These are phyloP conservation scores for roundworm (Caenorhabditis elegans) DNA, from an alignment of 1,140 invertebrate genomes.

Conservation along the genomic window DNA sequence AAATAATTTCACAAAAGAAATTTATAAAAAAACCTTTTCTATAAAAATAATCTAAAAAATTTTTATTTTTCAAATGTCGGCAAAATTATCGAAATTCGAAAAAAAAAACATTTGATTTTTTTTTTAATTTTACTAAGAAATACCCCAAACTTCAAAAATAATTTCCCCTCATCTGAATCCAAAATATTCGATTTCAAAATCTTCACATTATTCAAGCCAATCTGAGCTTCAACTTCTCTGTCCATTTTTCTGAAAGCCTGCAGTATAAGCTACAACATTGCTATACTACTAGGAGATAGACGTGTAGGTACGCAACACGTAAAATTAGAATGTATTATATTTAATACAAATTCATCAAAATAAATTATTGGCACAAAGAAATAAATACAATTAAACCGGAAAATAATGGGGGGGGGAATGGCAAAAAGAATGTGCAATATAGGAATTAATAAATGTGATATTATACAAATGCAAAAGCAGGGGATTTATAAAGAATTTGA, in stretches of 20 bases:
- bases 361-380: not conserved
- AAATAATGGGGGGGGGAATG: not conserved
- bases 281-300: not conserved
- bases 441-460: not conserved
- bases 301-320: not conserved
- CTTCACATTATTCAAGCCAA: not conserved
- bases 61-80: too few relatives aligned
- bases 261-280: not conserved
- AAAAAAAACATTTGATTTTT: not conserved
- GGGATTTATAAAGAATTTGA: not conserved
- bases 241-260: not conserved
- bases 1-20: too few relatives aligned
- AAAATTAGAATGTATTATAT: not conserved
- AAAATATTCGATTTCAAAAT: not conserved
- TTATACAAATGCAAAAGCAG: not conserved
- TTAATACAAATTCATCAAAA: not conserved
- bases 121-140: not conserved
- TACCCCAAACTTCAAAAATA: conserved; percentile 1
- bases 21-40: too few relatives aligned
- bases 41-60: too few relatives aligned
- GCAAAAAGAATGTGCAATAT: not conserved
- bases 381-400: not conserved
- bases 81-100: too few relatives aligned
- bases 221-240: not conserved
- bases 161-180: not conserved